phyloP scores from a whole-genome alignment of 2,113 vertebrate species.

The Plecotus auritus region DNA sequence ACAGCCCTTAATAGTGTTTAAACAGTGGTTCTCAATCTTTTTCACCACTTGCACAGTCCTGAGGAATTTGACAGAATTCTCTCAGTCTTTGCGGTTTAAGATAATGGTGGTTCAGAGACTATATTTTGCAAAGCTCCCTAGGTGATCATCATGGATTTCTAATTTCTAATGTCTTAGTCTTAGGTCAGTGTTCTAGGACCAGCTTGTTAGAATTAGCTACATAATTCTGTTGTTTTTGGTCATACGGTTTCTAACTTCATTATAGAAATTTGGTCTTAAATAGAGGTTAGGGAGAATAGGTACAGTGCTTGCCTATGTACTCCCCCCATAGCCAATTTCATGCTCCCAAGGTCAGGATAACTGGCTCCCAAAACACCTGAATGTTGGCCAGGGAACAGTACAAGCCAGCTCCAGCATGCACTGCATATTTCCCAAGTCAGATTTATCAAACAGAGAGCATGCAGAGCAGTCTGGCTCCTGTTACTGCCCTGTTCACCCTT shows the following conservation, averaged over 20 bases:
- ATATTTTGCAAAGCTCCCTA: not conserved
- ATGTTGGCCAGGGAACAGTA: not conserved
- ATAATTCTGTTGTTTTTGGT: not conserved
- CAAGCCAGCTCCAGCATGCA: not conserved
- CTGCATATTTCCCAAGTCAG: not conserved
- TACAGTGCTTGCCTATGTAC: not conserved
- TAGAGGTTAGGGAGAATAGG: not conserved
- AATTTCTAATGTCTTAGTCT: not conserved
- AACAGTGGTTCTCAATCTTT: not conserved
- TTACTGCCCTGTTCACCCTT: not conserved
- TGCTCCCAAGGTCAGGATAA: not conserved
- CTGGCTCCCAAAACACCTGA: not conserved
- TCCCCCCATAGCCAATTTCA: not conserved
- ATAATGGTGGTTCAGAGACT: not conserved
- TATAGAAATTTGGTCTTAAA: not conserved
- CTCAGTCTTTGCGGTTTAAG: not conserved
- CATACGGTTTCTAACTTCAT: constrained; percentile 9
- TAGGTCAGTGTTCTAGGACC: not conserved
- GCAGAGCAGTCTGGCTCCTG: not conserved
- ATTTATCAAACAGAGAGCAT: not conserved
- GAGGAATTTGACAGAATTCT: not conserved
- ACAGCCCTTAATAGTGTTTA: not conserved
- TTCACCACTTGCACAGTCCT: not conserved
- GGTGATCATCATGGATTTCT: not conserved
- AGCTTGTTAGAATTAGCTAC: not conserved